These are phyloP conservation scores for Halesus radiatus DNA, from an alignment of 1,140 invertebrate genomes.

Conservation along the genomic window DNA sequence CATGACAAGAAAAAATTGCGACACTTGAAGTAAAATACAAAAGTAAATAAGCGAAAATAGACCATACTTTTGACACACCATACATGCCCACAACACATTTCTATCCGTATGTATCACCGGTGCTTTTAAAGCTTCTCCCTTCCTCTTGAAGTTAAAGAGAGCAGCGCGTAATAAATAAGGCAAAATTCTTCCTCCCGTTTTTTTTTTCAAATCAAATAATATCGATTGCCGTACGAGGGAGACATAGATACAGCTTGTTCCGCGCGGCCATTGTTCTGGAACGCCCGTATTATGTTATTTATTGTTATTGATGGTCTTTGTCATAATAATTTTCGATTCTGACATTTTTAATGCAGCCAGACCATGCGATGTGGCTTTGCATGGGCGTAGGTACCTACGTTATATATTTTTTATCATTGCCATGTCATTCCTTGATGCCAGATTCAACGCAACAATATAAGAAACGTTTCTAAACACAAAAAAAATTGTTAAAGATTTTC, in stretches of 20 bases:
- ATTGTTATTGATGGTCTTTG: constrained; percentile 46
- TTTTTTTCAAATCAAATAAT: constrained; percentile 36
- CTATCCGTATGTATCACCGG: too few species aligned
- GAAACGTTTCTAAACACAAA: too few species aligned
- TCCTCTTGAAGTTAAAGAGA: too few species aligned
- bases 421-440: too few species aligned
- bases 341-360: constrained; percentile 49
- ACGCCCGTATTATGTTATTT: constrained; percentile 49
- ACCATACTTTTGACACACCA: too few species aligned
- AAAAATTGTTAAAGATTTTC: too few species aligned
- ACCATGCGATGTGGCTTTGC: constrained; percentile 16
- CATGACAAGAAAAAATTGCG: too few species aligned
- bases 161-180: not conserved
- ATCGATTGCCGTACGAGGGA: constrained; percentile 19
- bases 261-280: constrained; percentile 38
- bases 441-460: too few species aligned
- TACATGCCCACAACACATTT: too few species aligned
- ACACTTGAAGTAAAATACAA: too few species aligned
- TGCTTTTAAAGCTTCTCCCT: too few species aligned
- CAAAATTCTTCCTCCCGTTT: not conserved
- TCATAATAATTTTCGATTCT: constrained; percentile 48
- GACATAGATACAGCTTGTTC: not conserved
- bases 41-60: too few species aligned
- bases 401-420: not conserved
- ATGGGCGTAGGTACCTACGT: constrained; percentile 27